Evolutionary conservation across 2,888 invertebrate species (phyloP), one percentile per base, ranked within the genome.

Genomic region (Byasa hedistus): DNA sequence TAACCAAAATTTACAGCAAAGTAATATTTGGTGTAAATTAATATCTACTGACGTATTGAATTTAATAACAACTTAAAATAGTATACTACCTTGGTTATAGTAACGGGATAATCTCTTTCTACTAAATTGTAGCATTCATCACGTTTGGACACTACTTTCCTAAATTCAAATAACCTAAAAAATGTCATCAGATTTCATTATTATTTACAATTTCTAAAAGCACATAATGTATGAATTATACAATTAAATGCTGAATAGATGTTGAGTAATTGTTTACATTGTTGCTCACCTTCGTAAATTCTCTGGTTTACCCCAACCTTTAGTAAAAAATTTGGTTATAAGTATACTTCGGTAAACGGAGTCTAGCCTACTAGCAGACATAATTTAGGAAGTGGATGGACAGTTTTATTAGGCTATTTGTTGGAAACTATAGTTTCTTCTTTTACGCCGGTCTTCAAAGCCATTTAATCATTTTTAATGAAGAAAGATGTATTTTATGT

Each of bases 281-380:
- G 77, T 72, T 72, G 61, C 75, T 81, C 78, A 96, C 98, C 96
- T 95, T 87, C 95, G 94, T 67, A 99, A 92, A 85, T 96, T 96
- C 77, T 98, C 96, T 27, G 98, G 97, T 81, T 96, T 95, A 8
- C 99, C 99, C 99, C 99, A 99, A 77, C 98, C 98, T 92, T 97
- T 97, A 1, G 96, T 97, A 81, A 99, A 99, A 85, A 98, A 98
- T 86, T 96, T 96, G 1, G 97, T 96, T 66, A 98, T 91, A 66
- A 98, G 93, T 80, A 98, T 93, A 82, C 96, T 96, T 73, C 98
- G 93, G 83, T 98, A 98, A 63, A 97, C 92, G 69, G 95, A 94
- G 84, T 97, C 97, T 76, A 97, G 87, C 77, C 90, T 93, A 77
- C 94, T 94, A 66, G 93, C 86, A 71, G 93, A 92, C 94, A 94